Evolutionary conservation across 2,888 invertebrate species (phyloP).

Genomic region (Apomyelois bistriatella): DNA sequence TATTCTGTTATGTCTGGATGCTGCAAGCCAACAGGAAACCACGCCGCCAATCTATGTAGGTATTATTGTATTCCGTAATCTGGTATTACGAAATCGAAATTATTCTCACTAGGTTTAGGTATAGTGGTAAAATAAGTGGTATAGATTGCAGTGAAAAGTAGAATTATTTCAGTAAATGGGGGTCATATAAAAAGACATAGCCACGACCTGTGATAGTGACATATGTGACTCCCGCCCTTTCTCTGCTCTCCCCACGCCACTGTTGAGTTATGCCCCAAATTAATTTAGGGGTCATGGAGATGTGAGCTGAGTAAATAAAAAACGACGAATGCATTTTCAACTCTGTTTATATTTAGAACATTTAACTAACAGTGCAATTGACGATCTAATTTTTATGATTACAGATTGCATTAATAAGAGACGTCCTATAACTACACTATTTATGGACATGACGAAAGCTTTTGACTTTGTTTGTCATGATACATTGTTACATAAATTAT

Average conservation of each 20-base stretch:
- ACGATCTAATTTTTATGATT: no score
- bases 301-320: slow-evolving; percentile 28
- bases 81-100: no score
- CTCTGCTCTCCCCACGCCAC: slow-evolving; percentile 25
- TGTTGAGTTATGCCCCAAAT: slow-evolving; percentile 41
- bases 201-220: slow-evolving; percentile 39
- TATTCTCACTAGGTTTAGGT: neutral
- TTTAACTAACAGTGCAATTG: no score
- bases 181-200: slow-evolving; percentile 35
- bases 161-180: slow-evolving; percentile 1
- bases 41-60: no score
- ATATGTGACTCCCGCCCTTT: slow-evolving; percentile 33
- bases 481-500: no score
- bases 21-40: no score
- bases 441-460: no score
- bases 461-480: no score
- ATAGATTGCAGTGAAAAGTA: neutral
- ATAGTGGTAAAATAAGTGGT: neutral
- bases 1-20: no score
- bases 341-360: neutral
- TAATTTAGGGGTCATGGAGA: slow-evolving; percentile 38
- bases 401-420: no score
- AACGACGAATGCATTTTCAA: slow-evolving; percentile 17
- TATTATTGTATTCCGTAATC: no score
- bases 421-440: no score